Evolutionary conservation across 2,113 vertebrate species (phyloP).

Genomic region (Ptilonorhynchus violaceus): DNA sequence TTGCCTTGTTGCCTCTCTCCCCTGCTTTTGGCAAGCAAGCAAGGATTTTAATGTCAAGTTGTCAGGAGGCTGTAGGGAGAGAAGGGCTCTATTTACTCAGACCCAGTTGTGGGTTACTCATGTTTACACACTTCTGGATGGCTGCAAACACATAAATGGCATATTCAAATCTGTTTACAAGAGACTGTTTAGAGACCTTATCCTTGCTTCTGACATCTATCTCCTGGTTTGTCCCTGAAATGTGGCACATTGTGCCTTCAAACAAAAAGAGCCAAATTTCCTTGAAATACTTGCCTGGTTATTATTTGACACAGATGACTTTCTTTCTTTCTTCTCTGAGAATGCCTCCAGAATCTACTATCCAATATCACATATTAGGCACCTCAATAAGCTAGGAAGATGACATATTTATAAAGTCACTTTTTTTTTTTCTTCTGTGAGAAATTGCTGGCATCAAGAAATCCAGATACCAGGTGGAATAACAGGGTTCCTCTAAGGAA

Average conservation of each 20-base stretch:
- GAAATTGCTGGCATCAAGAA: background rate
- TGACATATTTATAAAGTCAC: background rate
- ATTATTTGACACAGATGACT: background rate
- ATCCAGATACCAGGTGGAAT: background rate
- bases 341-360: background rate
- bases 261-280: background rate
- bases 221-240: background rate
- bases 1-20: background rate
- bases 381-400: background rate
- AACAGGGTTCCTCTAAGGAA: background rate
- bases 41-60: background rate
- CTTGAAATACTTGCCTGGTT: background rate
- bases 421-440: background rate
- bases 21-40: background rate
- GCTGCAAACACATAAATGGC: background rate
- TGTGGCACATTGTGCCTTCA: accelerated
- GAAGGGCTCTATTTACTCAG: background rate
- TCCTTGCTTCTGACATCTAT: background rate
- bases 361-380: no score
- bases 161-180: background rate
- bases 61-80: background rate
- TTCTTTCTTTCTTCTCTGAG: background rate
- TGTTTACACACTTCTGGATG: background rate
- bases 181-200: background rate
- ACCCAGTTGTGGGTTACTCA: background rate